These are phyloP conservation scores for Parelbella ahira DNA, from an alignment of 2,888 invertebrate genomes.

Conservation along the genomic window DNA sequence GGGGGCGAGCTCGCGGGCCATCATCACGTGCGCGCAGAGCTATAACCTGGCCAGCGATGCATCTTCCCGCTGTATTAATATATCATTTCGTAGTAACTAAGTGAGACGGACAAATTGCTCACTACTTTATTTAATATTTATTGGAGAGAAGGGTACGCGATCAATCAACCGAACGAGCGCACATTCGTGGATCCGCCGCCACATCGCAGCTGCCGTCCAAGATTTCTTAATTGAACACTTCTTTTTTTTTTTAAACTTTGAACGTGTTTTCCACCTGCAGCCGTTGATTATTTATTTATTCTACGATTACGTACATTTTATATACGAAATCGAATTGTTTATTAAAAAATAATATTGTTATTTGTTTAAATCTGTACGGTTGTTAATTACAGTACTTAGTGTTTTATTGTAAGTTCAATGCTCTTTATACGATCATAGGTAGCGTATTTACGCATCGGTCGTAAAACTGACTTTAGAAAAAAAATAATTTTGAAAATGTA, in stretches of 20 bases:
- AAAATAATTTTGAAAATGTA: conserved; percentile 2
- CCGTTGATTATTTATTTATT: too few relatives aligned
- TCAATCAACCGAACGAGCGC: conserved; percentile 53
- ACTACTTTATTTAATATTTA: conserved; percentile 72
- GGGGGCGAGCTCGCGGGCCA: conserved; percentile 23
- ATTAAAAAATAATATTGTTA: too few relatives aligned
- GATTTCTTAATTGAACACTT: conserved; percentile 17
- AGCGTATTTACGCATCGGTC: background rate
- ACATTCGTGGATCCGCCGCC: conserved; percentile 20
- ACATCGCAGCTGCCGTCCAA: conserved; percentile 18
- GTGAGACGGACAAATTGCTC: conserved; percentile 66
- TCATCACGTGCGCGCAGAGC: conserved; percentile 40
- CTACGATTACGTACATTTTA: too few relatives aligned
- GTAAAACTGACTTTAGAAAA: background rate
- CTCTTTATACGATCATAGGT: too few relatives aligned
- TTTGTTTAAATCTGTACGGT: too few relatives aligned
- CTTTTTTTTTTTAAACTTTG: too few relatives aligned
- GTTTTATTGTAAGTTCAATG: too few relatives aligned
- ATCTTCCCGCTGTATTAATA: conserved; percentile 54
- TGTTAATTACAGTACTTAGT: too few relatives aligned
- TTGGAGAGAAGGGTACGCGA: conserved; percentile 60
- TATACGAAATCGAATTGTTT: too few relatives aligned
- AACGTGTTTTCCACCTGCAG: too few relatives aligned
- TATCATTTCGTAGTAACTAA: conserved; percentile 68
- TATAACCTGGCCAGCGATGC: conserved; percentile 43